phyloP scores from a whole-genome alignment of 2,113 vertebrate species.

The rat (Rattus norvegicus) region GRCr8 NC_086031.1:51704001-51704500 shows the following conservation, averaged over 20 bases:
- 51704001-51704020: neutral
- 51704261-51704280: neutral
- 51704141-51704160: neutral
- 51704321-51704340: neutral
- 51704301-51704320: neutral
- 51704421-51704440: slow-evolving; percentile 30
- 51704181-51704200: neutral
- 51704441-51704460: neutral
- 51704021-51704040: neutral
- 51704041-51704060: neutral
- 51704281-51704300: fast-evolving
- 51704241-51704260: neutral
- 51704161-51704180: neutral
- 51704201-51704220: neutral
- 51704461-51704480: neutral
- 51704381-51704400: slow-evolving; percentile 7
- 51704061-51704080: neutral
- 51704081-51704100: neutral
- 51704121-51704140: neutral
- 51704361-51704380: slow-evolving; percentile 21
- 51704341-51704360: neutral
- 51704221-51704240: neutral
- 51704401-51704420: neutral
- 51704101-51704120: neutral
- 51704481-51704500: neutral